Evolutionary conservation across 2,797 vertebrate species (phyloP).

Genomic region (Gambusia yucatana): DNA sequence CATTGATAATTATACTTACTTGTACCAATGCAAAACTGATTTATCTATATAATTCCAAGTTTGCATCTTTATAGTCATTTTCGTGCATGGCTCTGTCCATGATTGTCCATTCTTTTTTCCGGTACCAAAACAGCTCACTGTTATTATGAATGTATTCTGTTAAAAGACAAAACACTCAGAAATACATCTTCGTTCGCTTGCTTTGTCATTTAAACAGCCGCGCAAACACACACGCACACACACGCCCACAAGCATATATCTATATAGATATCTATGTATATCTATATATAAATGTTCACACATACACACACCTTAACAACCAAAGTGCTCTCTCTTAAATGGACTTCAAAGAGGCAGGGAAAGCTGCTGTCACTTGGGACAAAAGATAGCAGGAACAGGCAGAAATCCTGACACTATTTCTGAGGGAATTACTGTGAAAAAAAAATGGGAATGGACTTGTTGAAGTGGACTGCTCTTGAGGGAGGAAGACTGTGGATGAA

Average conservation of each 20-base stretch:
- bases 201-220: conserved; percentile 64
- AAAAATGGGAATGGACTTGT: conserved; percentile 70
- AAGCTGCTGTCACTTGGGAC: conserved; percentile 73
- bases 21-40: conserved; percentile 23
- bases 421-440: conserved; percentile 78
- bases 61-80: conserved; percentile 44
- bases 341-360: conserved; percentile 79
- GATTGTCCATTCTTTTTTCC: conserved; percentile 22
- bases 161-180: conserved; percentile 56
- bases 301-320: conserved; percentile 74
- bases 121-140: conserved; percentile 68
- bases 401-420: conserved; percentile 76
- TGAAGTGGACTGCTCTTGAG: conserved; percentile 64
- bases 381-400: conserved; percentile 65
- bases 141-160: conserved; percentile 82
- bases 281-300: conserved; percentile 12
- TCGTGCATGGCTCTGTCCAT: conserved; percentile 18
- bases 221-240: conserved; percentile 31
- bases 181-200: conserved; percentile 51
- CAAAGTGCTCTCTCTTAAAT: conserved; percentile 88
- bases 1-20: conserved; percentile 20
- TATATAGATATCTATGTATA: conserved; percentile 4
- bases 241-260: conserved; percentile 29
- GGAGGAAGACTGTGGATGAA: conserved; percentile 63
- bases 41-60: conserved; percentile 35